These are phyloP conservation scores for Neomorphus geoffroyi DNA, from an alignment of 2,797 vertebrate genomes.

Conservation along the genomic window DNA sequence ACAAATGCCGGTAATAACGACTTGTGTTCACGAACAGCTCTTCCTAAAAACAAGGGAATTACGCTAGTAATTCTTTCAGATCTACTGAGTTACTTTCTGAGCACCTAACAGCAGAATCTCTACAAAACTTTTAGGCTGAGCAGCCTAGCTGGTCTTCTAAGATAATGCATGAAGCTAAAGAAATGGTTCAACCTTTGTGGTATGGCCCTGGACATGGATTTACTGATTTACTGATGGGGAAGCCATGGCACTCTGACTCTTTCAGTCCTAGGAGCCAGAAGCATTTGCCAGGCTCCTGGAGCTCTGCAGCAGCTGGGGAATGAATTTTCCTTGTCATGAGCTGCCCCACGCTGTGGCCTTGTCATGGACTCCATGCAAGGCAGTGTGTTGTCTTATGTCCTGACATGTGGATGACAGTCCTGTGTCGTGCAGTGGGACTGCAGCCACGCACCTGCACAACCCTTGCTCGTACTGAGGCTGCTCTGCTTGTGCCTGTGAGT, in stretches of 20 bases:
- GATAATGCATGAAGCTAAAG: neutral
- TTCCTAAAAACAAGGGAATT: neutral
- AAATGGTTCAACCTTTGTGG: rapidly evolving
- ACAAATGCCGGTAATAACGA: neutral
- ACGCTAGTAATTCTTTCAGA: neutral
- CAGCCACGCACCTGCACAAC: neutral
- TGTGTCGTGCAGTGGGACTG: rapidly evolving
- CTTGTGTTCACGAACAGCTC: neutral
- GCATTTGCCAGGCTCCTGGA: neutral
- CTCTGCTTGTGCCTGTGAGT: rapidly evolving
- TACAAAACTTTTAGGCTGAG: neutral
- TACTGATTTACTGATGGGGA: neutral
- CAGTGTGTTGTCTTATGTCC: neutral
- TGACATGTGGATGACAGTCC: neutral
- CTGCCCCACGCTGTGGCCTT: neutral
- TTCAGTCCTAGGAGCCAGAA: neutral
- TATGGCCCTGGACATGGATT: neutral
- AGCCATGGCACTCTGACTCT: neutral
- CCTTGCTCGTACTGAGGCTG: neutral
- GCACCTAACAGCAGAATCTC: neutral
- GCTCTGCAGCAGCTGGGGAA: neutral
- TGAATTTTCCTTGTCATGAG: neutral
- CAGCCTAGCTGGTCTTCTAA: neutral
- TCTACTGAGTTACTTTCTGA: neutral
- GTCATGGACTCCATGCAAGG: neutral